Evolutionary conservation across 1,140 invertebrate genomes (phyloP).

Genomic region (Drosophila auraria): DNA sequence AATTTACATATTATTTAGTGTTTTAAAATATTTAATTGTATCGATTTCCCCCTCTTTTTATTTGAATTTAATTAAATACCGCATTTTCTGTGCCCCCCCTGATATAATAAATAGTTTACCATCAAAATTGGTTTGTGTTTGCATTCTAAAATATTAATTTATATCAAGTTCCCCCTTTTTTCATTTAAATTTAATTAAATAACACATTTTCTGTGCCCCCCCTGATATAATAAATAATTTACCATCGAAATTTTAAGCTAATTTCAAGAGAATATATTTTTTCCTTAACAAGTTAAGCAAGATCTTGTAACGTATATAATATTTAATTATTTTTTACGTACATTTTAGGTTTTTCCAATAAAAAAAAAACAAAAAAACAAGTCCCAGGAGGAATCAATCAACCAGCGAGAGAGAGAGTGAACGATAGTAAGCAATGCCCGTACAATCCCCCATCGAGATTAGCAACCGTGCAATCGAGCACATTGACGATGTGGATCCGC

Average conservation of each 20-base stretch:
- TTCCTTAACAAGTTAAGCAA: no score
- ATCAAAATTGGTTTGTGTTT: no score
- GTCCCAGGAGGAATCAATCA: conserved; percentile 2
- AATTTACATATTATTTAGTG: no score
- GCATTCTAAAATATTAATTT: no score
- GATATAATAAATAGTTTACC: no score
- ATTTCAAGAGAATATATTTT: neutral
- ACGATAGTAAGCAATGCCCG: conserved; percentile 66
- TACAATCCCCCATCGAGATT: conserved; percentile 86
- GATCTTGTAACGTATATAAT: no score
- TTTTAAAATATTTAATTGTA: neutral
- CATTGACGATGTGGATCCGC: conserved; percentile 86
- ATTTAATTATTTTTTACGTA: neutral
- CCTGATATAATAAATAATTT: neutral
- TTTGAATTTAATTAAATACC: neutral
- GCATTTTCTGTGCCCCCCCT: neutral
- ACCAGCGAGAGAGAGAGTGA: neutral
- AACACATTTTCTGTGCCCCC: neutral
- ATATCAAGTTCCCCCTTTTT: no score
- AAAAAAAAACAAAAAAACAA: neutral
- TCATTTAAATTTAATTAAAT: neutral
- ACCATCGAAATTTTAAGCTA: neutral
- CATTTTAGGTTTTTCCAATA: conserved; percentile 8
- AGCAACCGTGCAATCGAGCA: conserved; percentile 86
- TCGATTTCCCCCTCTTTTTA: neutral